phyloP scores from a whole-genome alignment of 2,113 vertebrate genomes.

The Pseudorasbora parva region DNA sequence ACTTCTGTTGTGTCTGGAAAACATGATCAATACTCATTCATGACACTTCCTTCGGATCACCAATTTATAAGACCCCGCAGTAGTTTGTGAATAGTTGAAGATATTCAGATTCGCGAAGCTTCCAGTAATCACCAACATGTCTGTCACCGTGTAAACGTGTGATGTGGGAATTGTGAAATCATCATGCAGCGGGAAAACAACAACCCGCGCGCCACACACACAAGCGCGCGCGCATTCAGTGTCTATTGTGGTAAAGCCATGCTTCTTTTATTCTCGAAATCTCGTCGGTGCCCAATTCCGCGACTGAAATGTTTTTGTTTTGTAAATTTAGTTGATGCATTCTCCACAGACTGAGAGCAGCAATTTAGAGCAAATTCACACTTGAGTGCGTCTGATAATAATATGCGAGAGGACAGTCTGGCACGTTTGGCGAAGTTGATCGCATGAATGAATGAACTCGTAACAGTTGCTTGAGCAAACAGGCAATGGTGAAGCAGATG shows the following conservation, averaged over 20 bases:
- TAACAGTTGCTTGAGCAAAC: conserved; percentile 44
- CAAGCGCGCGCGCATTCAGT: conserved; percentile 13
- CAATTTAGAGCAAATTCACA: conserved; percentile 49
- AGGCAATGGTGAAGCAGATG: conserved; percentile 48
- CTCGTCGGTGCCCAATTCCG: background rate
- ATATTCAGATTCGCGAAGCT: background rate
- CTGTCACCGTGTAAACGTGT: background rate
- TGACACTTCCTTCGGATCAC: background rate
- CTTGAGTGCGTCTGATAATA: conserved; percentile 54
- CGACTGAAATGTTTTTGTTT: background rate
- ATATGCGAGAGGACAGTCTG: conserved; percentile 49
- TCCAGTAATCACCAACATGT: background rate
- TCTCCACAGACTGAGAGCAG: background rate
- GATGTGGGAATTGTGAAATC: conserved; percentile 35
- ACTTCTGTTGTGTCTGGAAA: conserved; percentile 53
- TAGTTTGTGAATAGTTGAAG: background rate
- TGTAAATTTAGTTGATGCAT: background rate
- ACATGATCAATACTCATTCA: conserved; percentile 50
- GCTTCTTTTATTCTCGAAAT: conserved; percentile 41
- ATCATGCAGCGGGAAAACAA: conserved; percentile 55
- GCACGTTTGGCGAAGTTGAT: conserved; percentile 58
- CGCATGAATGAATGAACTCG: conserved; percentile 54
- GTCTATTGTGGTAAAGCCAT: conserved; percentile 54
- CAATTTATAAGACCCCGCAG: background rate
- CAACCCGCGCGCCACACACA: conserved; percentile 37